Evolutionary conservation across 1,140 invertebrate genomes (phyloP).

Genomic region (Heliothis virescens): DNA sequence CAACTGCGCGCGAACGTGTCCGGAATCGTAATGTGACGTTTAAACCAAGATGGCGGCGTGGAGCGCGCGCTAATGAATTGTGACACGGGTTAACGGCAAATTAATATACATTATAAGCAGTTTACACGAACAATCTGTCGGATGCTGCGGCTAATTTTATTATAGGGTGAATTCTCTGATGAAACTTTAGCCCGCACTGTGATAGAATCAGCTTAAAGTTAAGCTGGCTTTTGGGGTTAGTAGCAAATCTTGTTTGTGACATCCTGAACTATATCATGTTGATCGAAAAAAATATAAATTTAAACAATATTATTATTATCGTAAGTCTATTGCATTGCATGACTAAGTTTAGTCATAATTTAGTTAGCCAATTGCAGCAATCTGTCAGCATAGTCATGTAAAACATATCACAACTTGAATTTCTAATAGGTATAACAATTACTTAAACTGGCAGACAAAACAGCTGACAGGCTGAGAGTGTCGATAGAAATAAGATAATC

Average conservation of each 20-base stretch:
- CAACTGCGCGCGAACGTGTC: conserved; percentile 55
- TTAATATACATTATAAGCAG: conserved; percentile 49
- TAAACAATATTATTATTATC: no score
- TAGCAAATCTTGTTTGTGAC: no score
- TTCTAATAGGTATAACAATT: conserved; percentile 23
- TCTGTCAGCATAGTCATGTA: neutral
- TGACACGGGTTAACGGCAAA: conserved; percentile 51
- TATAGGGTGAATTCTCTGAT: neutral
- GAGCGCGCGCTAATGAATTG: conserved; percentile 56
- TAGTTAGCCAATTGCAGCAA: neutral
- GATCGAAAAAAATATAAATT: no score
- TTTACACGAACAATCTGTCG: conserved; percentile 28
- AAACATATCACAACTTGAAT: neutral
- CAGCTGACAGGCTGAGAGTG: conserved; percentile 36
- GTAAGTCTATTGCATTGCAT: no score
- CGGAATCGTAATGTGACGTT: conserved; percentile 67
- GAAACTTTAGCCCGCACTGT: neutral
- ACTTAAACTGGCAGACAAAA: neutral
- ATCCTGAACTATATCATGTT: no score
- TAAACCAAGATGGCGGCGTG: conserved; percentile 58
- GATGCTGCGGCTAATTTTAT: conserved; percentile 13
- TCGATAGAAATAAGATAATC: conserved; percentile 45
- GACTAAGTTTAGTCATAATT: neutral
- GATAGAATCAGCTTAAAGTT: no score
- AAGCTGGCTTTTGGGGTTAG: neutral